Base-by-base conservation (phyloP, 2,113 vertebrate genomes). In the Perca flavescens region DNA sequence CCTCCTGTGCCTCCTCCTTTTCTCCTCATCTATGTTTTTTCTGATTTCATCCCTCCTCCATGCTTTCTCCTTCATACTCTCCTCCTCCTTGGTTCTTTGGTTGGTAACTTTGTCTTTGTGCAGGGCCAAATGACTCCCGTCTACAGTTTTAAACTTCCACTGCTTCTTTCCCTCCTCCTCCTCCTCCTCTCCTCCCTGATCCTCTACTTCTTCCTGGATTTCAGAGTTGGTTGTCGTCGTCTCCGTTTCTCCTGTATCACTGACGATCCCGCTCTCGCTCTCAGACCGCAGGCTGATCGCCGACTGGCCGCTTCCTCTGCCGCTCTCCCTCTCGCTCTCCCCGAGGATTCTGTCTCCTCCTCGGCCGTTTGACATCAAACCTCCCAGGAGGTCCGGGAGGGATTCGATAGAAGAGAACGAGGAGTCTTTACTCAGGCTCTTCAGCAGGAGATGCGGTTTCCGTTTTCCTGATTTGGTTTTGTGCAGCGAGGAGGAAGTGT, bases 201-300 rank as follows among this genome's bases (percentile, higher is more conserved):
- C 91, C 65, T 94, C 66, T 5, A 82, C 77, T 11, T 80, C 77
- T 22, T 66, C 79, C 8, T 82, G 85, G 50, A 88, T 90, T 86
- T 97, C 96, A 40, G 96, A 97, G 92, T 94, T 97, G 1, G 58
- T 56, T 13, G 90, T 56, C 21, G 88, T 94, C n/a, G 92, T 95
- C 91, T 97, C 97, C 4, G 91, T 94, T 58, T 98, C 97, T 52
- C 96, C 97, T 7, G 82, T 89, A 5, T 97, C 98, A 80, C 96
- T 98, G 25, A 97, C 96, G 12, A 98, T 99, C 34, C 97, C 97
- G 74, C 97, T 99, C 90, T 99, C 97, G 43, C 97, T 97, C 85
- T 97, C 97, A 1, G 97, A 98, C 82, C 94, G 95, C 31, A 95
- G 95, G 82, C 91, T 83, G 62, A 50, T 70, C 1, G 93, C 91